Base-by-base conservation (phyloP, 2,113 vertebrate genomes). In the Malurus melanocephalus region DNA sequence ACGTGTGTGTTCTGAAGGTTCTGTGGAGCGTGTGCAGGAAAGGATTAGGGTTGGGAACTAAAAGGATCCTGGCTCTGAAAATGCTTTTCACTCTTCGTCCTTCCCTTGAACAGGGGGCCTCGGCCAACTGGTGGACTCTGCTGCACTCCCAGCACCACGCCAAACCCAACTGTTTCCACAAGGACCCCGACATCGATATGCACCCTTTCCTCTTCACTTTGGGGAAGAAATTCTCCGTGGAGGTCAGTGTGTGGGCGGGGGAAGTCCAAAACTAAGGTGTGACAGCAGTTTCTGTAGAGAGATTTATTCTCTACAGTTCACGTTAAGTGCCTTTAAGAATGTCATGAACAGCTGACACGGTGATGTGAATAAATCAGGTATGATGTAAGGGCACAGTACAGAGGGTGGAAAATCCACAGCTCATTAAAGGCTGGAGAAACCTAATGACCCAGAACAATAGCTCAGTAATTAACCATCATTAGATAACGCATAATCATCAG, bases 161-260 rank as follows among this genome's bases (percentile, higher is more conserved):
- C 60, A 98, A 98, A 65, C 91, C 96, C 61, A 98, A 98, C 82
- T 97, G 97, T 93, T 96, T 95, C 65, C 88, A 24, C 68, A 98
- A 98, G 71, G 97, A 98, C 56, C 97, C 97, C 8, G 97, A 97
- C 43, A 91, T 97, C 18, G 87, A 97, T 35, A 60, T 97, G 53
- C 95, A 96, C 16, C 97, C 98, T 38, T 85, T 97, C 86, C 93
- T 97, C 61, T 95, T 95, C 89, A 87, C 33, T 89, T 10, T 98
- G 95, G 95, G 97, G 65, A 91, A 97, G 93, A 94, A 96, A 57
- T 95, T 98, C 2, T 97, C 98, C 2, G 96, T 98, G 81, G 97
- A 98, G 97, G 97, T 98, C 78, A 97, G 97, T 69, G 55, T 27
- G 17, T 30, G 43, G 27, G 13, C 23, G 56, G 35, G 87, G 33